Base-by-base conservation (phyloP, 2,113 vertebrate genomes). In the Chiloscyllium plagiosum region DNA sequence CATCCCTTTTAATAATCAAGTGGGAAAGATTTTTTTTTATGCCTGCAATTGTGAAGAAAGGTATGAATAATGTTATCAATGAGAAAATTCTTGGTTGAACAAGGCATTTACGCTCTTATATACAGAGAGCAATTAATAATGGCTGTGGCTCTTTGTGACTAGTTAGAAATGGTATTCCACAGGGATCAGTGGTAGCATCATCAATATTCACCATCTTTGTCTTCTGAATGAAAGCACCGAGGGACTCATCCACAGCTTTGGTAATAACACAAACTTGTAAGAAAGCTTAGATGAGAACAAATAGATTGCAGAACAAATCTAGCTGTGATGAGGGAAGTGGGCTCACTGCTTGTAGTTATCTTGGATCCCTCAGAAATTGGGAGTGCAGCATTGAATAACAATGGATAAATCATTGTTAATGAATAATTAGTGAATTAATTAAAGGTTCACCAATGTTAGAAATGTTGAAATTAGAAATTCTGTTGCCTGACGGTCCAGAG, bases 251-350 rank as follows among this genome's bases (percentile, higher is more conserved):
- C 8, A 92, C 33, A n/a, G 61, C 29, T 92, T 92, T 92, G 56
- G 2, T 92, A 19, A 65, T 66, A 65, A 92, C 61, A 37, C 33
- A 65, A 92, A 92, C 56, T 19, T 92, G 56, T n/a, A 56, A 65
- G 65, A 92, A 56, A 56, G n/a, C 56, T 92, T 92, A 20, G 33
- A 92, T 92, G 89, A 65, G 29, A 90, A 90, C 56, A 65, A 89
- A 52, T 33, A 65, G 26, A 90, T 61, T 61, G 56, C 56, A 61
- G 33, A n/a, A 29, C 7, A 89, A 50, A 90, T 56, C 13, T 61
- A 61, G 0, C 50, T 61, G n/a, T n/a, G n/a, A n/a, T n/a, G n/a
- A n/a, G n/a, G n/a, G n/a, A n/a, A n/a, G n/a, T n/a, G n/a, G n/a
- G n/a, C n/a, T n/a, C n/a, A n/a, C n/a, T n/a, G n/a, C n/a, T n/a